Base-by-base conservation (phyloP, 2,113 vertebrate species). In the Ochotona curzoniae region DNA sequence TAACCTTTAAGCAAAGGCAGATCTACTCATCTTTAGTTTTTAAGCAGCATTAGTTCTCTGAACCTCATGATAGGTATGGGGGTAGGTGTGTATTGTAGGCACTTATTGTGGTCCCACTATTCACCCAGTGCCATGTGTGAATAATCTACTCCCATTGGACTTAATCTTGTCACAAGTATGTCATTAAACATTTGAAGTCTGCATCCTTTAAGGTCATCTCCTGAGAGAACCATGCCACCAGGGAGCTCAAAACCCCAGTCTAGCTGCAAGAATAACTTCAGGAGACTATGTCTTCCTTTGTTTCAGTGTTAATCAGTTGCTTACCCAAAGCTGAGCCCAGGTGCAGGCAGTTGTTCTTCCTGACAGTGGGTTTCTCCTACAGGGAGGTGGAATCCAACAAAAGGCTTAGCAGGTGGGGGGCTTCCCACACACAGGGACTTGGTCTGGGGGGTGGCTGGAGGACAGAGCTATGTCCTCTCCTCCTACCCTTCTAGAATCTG, bases 121-220 rank as follows among this genome's bases (percentile, higher is more conserved):
- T 89, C 71, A n/a, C 47, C 4, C 87, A 30, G 30, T 67, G 81
- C 25, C 38, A 1, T 76, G 67, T 87, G 61, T 76, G 38, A 91
- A 66, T 60, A 64, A 47, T 32, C 57, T 21, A 71, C 17, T 67
- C 47, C 92, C 20, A 1, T 1, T 73, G 32, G 74, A 76, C 78
- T 92, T 94, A 85, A 79, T 92, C 61, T 84, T 89, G 61, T 84
- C 57, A 87, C 2, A 4, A 78, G 47, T 75, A 47, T 89, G 49
- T 60, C 67, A 82, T 89, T 84, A 87, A 96, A 57, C 78, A 93
- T 89, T 89, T 82, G 84, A 79, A 2, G 30, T 63, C 73, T 69
- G 57, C 78, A 51, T 93, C 67, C 18, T 82, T 69, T 87, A 61
- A 88, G 82, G 76, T 84, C 84, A 51, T 89, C 44, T 91, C 84